These are phyloP conservation scores for Centropristis striata DNA, from an alignment of 2,113 vertebrate genomes.

Conservation along the genomic window DNA sequence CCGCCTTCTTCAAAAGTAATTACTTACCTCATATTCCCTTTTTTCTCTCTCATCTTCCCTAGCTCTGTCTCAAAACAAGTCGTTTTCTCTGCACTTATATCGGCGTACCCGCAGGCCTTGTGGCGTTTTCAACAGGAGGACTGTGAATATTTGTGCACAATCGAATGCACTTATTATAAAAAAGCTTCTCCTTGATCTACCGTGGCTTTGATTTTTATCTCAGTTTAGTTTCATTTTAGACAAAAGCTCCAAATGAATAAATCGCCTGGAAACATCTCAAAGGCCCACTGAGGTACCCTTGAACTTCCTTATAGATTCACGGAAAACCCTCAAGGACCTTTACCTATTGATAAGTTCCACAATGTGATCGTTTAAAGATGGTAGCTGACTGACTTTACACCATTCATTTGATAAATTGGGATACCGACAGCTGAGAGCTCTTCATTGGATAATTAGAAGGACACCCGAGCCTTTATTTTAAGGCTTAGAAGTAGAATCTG, in stretches of 20 bases:
- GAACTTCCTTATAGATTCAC: not conserved
- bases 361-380: conserved; percentile 1
- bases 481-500: not conserved
- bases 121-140: not conserved
- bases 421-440: conserved; percentile 11
- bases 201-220: not conserved
- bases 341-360: not conserved
- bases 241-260: not conserved
- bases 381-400: not conserved
- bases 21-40: not conserved
- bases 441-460: conserved; percentile 12
- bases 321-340: not conserved
- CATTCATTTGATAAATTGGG: not conserved
- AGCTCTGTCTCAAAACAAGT: not conserved
- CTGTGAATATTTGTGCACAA: not conserved
- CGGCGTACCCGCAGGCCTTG: not conserved
- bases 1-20: not conserved
- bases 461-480: not conserved
- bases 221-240: too few relatives aligned
- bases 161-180: too few relatives aligned
- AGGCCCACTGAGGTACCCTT: not conserved
- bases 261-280: not conserved
- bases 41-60: not conserved
- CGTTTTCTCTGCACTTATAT: not conserved
- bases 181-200: not conserved